Conservation (phyloP, 2,888 invertebrate species). For the Ochropleura leucogaster region DNA sequence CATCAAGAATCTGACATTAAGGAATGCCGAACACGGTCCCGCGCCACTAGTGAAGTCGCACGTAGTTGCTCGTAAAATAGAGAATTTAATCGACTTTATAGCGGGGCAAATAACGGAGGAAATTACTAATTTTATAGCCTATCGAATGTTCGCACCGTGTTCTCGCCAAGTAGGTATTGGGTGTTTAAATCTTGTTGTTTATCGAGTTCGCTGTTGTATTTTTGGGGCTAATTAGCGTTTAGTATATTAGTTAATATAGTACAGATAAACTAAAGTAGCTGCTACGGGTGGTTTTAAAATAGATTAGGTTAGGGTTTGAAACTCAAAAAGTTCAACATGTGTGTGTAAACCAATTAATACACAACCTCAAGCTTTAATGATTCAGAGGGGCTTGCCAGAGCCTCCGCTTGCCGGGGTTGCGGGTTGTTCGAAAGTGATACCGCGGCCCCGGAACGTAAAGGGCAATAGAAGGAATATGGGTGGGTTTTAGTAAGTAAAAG, state of each 20-base stretch:
- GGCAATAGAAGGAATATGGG: too few species aligned
- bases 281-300: too few species aligned
- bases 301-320: too few species aligned
- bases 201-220: neutral
- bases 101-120: slow-evolving; percentile 56
- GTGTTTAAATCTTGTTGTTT: slow-evolving; percentile 39
- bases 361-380: too few species aligned
- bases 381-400: too few species aligned
- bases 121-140: slow-evolving; percentile 67
- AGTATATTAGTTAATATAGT: neutral
- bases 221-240: slow-evolving; percentile 17
- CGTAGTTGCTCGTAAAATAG: slow-evolving; percentile 69
- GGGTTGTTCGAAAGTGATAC: too few species aligned
- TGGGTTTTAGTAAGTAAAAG: too few species aligned
- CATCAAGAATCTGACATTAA: slow-evolving; percentile 37
- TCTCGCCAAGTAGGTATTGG: slow-evolving; percentile 6
- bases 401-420: too few species aligned
- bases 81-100: slow-evolving; percentile 75
- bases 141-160: slow-evolving; percentile 37
- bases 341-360: too few species aligned
- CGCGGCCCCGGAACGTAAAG: too few species aligned
- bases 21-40: slow-evolving; percentile 30
- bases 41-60: slow-evolving; percentile 61
- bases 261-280: too few species aligned
- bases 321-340: too few species aligned